phyloP scores from a whole-genome alignment of 2,797 vertebrate genomes.

The Phylloscopus collybita region DNA sequence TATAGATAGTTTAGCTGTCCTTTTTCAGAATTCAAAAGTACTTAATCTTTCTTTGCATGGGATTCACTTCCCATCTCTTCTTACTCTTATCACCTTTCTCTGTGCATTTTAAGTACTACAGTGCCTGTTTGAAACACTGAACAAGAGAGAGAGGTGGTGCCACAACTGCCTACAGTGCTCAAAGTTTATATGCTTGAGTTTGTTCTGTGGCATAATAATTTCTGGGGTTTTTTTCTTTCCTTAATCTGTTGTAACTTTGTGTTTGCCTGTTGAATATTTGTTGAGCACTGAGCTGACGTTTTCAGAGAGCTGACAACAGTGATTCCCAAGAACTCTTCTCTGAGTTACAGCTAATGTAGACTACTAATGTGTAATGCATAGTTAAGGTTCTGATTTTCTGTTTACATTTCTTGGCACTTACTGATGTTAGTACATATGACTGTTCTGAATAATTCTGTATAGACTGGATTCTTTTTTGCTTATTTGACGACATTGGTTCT shows the following conservation, averaged over 20 bases:
- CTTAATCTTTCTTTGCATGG: neutral
- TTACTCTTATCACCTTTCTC: neutral
- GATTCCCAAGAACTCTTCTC: neutral
- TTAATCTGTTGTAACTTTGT: neutral
- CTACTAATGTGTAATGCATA: neutral
- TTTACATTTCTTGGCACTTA: neutral
- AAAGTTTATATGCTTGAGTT: neutral
- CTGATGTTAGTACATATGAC: neutral
- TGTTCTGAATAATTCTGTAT: neutral
- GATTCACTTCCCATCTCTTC: constrained; percentile 22
- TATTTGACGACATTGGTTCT: neutral
- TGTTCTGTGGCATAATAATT: neutral
- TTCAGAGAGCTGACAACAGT: neutral
- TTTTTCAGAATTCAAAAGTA: neutral
- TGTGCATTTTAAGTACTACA: neutral
- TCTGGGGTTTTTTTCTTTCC: neutral
- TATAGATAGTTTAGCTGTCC: neutral
- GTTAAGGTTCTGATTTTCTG: neutral
- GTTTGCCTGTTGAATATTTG: neutral
- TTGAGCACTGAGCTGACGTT: neutral
- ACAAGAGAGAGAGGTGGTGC: neutral
- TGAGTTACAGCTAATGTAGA: neutral
- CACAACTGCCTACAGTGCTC: neutral
- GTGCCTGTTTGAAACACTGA: neutral
- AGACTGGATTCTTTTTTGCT: neutral